Evolutionary conservation across 2,797 vertebrate genomes (phyloP).

Genomic region (Trematomus bernacchii): DNA sequence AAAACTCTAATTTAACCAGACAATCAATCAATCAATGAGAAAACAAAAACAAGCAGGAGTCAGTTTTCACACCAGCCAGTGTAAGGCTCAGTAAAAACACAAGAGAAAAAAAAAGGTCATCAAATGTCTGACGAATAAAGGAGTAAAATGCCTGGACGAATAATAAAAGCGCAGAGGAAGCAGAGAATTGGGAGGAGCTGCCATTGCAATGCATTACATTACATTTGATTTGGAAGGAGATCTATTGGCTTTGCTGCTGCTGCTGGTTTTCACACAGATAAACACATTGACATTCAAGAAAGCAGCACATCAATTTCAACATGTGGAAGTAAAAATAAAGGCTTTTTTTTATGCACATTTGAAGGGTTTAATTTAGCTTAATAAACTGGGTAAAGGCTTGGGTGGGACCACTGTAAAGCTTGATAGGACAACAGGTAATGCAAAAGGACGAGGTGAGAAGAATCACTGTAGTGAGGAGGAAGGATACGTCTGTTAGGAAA

Average conservation of each 20-base stretch:
- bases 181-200: slow-evolving; percentile 77
- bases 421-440: slow-evolving; percentile 52
- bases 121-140: slow-evolving; percentile 45
- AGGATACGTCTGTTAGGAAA: slow-evolving; percentile 39
- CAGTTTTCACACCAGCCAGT: slow-evolving; percentile 72
- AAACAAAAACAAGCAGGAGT: slow-evolving; percentile 58
- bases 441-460: slow-evolving; percentile 27
- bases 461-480: slow-evolving; percentile 47
- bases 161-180: slow-evolving; percentile 59
- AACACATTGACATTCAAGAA: slow-evolving; percentile 77
- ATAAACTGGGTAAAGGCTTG: slow-evolving; percentile 84
- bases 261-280: slow-evolving; percentile 72
- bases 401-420: slow-evolving; percentile 79
- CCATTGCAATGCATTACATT: slow-evolving; percentile 79
- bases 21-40: slow-evolving; percentile 68
- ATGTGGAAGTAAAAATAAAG: slow-evolving; percentile 61
- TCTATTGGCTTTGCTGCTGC: slow-evolving; percentile 81
- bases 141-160: slow-evolving; percentile 51
- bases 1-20: slow-evolving; percentile 73
- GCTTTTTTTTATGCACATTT: slow-evolving; percentile 82
- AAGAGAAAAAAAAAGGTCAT: slow-evolving; percentile 52
- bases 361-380: slow-evolving; percentile 88
- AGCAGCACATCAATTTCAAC: slow-evolving; percentile 66
- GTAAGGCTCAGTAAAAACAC: slow-evolving; percentile 73
- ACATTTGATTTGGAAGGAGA: slow-evolving; percentile 78